Conservation (phyloP, 2,113 vertebrate genomes). For the Callipepla squamata region DNA sequence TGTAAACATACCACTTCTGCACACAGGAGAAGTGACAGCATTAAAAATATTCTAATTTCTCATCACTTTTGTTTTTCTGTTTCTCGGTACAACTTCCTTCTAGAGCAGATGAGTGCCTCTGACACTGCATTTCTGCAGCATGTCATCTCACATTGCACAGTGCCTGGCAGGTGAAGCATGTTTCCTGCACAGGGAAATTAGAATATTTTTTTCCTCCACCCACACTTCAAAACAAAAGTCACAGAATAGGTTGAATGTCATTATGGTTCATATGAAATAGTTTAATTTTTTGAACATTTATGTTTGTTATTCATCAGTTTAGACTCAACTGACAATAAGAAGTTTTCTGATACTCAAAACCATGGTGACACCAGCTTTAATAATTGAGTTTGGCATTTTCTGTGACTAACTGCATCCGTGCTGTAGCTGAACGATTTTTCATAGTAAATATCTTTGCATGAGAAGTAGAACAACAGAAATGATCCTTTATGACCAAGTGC, state of each 20-base stretch:
- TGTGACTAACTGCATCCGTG: background rate
- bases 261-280: rapidly evolving
- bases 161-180: rapidly evolving
- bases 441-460: background rate
- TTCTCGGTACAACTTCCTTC: background rate
- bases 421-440: background rate
- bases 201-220: background rate
- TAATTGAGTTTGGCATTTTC: background rate
- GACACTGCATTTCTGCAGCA: background rate
- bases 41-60: background rate
- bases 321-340: background rate
- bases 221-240: background rate
- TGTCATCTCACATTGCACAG: background rate
- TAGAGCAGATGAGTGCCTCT: background rate
- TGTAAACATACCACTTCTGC: background rate
- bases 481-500: background rate
- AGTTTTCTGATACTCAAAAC: background rate
- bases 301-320: background rate
- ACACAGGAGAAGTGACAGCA: background rate
- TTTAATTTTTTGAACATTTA: background rate
- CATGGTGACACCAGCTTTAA: background rate
- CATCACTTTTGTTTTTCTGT: background rate
- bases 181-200: background rate
- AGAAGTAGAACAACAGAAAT: background rate
- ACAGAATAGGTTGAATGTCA: background rate